Conservation (phyloP, 1,140 invertebrate species). For the Aphis craccivora region DNA sequence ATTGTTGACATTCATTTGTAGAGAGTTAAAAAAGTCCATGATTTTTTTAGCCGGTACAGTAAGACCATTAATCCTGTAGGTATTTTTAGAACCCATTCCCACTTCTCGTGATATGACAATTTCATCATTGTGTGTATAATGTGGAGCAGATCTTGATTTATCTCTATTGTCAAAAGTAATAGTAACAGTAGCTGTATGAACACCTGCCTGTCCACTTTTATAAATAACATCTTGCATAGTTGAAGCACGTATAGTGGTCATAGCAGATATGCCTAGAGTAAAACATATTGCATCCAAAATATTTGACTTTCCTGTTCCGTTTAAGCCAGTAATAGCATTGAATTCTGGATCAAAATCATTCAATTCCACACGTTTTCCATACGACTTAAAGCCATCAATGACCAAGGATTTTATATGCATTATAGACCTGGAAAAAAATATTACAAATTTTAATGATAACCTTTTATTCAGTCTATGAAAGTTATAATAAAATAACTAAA, state of each 20-base stretch:
- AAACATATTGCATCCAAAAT: constrained; percentile 99
- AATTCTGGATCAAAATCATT: constrained; percentile 93
- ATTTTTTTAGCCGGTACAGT: constrained; percentile 89
- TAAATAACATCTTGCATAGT: constrained; percentile 95
- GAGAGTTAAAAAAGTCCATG: constrained; percentile 93
- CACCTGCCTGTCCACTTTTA: constrained; percentile 95
- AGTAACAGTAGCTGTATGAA: constrained; percentile 95
- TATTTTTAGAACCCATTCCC: constrained; percentile 60
- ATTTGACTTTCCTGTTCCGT: constrained; percentile 99
- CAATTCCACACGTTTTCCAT: constrained; percentile 92
- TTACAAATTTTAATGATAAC: neutral
- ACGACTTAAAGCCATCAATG: constrained; percentile 98
- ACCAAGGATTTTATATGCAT: constrained; percentile 97
- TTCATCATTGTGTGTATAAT: constrained; percentile 92
- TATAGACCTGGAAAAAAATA: constrained; percentile 61
- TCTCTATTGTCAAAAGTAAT: constrained; percentile 95
- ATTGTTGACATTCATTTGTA: constrained; percentile 98
- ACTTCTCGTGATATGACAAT: constrained; percentile 93
- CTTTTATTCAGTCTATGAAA: neutral
- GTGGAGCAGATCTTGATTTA: constrained; percentile 82
- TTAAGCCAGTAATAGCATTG: constrained; percentile 98
- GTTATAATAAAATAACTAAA: neutral
- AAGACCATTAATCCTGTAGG: constrained; percentile 92
- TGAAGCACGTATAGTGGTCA: constrained; percentile 85
- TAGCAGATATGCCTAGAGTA: constrained; percentile 93